Percentiles rank a stretch among this genome's conserved stretches.
Evolutionary conservation across 2,888 invertebrate genomes (phyloP).

Genomic region (Lepidonotus clava): DNA sequence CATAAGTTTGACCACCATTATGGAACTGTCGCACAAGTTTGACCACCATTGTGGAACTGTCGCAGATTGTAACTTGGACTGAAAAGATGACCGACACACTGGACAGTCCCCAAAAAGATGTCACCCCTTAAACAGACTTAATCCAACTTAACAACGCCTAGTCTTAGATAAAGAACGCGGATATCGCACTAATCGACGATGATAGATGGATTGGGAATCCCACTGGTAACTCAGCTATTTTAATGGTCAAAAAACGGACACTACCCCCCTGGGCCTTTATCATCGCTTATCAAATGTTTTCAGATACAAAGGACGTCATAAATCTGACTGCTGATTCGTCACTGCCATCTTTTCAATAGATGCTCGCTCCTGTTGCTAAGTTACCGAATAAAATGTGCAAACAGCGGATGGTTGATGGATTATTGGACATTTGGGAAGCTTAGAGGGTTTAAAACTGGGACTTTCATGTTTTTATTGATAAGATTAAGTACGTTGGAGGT

Average conservation of each 20-base stretch:
- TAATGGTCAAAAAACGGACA: slow-evolving; percentile 30
- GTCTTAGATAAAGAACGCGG: not conserved
- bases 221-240: not conserved
- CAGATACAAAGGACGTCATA: slow-evolving; percentile 1
- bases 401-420: slow-evolving; percentile 2
- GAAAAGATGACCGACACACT: not conserved
- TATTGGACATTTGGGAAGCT: not conserved
- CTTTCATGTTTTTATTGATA: too few relatives aligned
- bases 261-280: not conserved
- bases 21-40: too few relatives aligned
- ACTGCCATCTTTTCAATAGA: too few relatives aligned
- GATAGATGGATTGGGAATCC: slow-evolving; percentile 38
- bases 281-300: not conserved
- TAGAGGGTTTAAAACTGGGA: too few relatives aligned
- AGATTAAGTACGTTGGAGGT: too few relatives aligned
- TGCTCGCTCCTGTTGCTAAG: slow-evolving; percentile 16
- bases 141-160: slow-evolving; percentile 3
- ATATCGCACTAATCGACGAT: slow-evolving; percentile 43
- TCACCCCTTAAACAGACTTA: too few relatives aligned
- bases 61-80: not conserved
- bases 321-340: not conserved
- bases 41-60: not conserved
- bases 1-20: not conserved
- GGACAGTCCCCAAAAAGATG: not conserved
- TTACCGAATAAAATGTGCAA: not conserved